phyloP scores from a whole-genome alignment of 2,888 invertebrate genomes.

The Saturnia japonica region DNA sequence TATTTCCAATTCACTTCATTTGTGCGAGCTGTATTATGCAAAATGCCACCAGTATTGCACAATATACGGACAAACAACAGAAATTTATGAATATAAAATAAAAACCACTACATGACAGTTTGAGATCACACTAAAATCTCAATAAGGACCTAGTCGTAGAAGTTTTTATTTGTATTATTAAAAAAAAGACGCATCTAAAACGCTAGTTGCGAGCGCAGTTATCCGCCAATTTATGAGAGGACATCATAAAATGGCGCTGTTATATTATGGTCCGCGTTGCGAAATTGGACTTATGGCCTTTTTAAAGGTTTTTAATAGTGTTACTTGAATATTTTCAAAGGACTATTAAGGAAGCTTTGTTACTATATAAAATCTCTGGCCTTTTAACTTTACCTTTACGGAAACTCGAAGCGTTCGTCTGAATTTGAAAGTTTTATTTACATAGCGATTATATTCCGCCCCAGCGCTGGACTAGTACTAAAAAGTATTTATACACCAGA shows the following conservation, averaged over 20 bases:
- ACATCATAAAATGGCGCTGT: conserved; percentile 47
- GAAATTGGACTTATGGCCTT: not conserved
- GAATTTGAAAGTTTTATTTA: too few relatives aligned
- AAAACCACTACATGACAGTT: too few relatives aligned
- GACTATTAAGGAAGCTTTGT: not conserved
- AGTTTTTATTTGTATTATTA: conserved; percentile 9
- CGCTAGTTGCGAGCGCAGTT: conserved; percentile 42
- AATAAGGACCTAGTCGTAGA: not conserved
- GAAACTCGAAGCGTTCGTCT: too few relatives aligned
- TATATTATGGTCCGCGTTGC: conserved; percentile 4
- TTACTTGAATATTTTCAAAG: conserved; percentile 6
- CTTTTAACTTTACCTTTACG: not conserved
- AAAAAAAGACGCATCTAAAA: conserved; percentile 28
- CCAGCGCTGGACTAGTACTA: too few relatives aligned
- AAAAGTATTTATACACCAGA: too few relatives aligned
- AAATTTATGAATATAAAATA: too few relatives aligned
- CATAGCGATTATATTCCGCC: too few relatives aligned
- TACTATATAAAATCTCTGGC: not conserved
- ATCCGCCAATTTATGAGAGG: conserved; percentile 53
- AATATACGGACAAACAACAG: too few relatives aligned
- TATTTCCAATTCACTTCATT: too few relatives aligned
- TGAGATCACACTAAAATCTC: too few relatives aligned
- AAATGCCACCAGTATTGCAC: too few relatives aligned
- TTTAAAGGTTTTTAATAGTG: conserved; percentile 8
- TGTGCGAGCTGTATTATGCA: too few relatives aligned